phyloP scores from a whole-genome alignment of 2,797 vertebrate genomes.

The Hoplostethus atlanticus region DNA sequence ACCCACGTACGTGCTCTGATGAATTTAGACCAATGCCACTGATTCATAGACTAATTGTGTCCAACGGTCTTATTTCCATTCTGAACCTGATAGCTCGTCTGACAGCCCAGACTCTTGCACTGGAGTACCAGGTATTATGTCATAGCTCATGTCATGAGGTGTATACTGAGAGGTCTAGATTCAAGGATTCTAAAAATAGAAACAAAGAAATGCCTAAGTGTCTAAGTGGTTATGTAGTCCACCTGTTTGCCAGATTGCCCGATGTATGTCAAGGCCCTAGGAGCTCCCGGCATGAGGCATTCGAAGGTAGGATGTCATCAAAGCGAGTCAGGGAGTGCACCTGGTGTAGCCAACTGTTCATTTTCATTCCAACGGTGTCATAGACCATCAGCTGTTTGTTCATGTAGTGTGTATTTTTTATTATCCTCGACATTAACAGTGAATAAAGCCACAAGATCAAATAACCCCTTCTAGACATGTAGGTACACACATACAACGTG shows the following conservation, averaged over 20 bases:
- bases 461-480: constrained; percentile 19
- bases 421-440: constrained; percentile 40
- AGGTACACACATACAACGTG: background rate
- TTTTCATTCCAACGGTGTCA: background rate
- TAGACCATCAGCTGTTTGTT: constrained; percentile 22
- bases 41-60: constrained; percentile 7
- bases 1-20: background rate
- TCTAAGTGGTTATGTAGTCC: too few relatives aligned
- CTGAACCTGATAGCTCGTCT: background rate
- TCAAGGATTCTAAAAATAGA: constrained; percentile 2
- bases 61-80: constrained; percentile 13
- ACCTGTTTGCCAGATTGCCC: constrained; percentile 6
- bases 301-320: constrained; percentile 13
- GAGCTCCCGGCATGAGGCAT: constrained; percentile 20
- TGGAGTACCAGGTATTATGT: background rate
- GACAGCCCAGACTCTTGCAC: background rate
- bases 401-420: constrained; percentile 29
- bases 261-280: background rate
- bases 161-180: background rate
- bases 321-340: constrained; percentile 18
- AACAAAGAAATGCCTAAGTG: background rate
- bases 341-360: constrained; percentile 40
- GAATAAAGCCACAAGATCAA: constrained; percentile 7
- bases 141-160: background rate
- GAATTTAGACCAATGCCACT: background rate